Evolutionary conservation across 64 coral and sea anemone genomes (phyloP).

Genomic region (Pachyseris speciosa): DNA sequence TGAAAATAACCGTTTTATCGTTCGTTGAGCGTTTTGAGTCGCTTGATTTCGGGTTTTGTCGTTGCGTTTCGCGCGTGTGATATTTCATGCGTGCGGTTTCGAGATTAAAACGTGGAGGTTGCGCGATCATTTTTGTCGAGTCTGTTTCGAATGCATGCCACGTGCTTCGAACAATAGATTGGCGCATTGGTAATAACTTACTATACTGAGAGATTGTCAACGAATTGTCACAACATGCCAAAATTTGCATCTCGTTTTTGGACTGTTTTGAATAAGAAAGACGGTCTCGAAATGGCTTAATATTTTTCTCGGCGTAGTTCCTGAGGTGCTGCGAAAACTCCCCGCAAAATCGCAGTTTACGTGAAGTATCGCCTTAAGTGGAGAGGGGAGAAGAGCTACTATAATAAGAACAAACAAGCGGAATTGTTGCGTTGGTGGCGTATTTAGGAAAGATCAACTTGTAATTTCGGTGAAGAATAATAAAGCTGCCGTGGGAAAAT

Average conservation of each 20-base stretch:
- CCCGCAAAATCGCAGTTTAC: neutral
- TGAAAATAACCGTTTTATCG: conserved; percentile 29
- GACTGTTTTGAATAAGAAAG: conserved; percentile 23
- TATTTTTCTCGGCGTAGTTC: neutral
- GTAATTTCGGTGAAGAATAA: neutral
- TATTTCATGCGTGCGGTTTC: neutral
- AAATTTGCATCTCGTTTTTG: conserved; percentile 71
- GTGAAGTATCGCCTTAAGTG: neutral
- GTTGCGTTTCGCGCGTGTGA: neutral
- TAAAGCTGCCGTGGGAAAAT: neutral
- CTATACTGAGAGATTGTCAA: conserved; percentile 76
- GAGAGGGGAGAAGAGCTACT: neutral
- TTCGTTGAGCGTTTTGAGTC: neutral
- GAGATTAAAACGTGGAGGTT: conserved; percentile 14
- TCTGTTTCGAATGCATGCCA: conserved; percentile 80
- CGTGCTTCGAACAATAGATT: conserved; percentile 89
- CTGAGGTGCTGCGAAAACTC: neutral
- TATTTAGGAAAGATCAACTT: neutral
- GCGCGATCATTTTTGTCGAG: neutral
- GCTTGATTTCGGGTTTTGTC: neutral
- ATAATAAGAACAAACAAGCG: neutral
- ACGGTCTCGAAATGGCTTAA: neutral
- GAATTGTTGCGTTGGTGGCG: conserved; percentile 8
- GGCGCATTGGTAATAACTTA: conserved; percentile 82
- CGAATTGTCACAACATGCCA: conserved; percentile 92